Evolutionary conservation across 1,140 invertebrate species (phyloP).

Genomic region (Calliphora vicina): DNA sequence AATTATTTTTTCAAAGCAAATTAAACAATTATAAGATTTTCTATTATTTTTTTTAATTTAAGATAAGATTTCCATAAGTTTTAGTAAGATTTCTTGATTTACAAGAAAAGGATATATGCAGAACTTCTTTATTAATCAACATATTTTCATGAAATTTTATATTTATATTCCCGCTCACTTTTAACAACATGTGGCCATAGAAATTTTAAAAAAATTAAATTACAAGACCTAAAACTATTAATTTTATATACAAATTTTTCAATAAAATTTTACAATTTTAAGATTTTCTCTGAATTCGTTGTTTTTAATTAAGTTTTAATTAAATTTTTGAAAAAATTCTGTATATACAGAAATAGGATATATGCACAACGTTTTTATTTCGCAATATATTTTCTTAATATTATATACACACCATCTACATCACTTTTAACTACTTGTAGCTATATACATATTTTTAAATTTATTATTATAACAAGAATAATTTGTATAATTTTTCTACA

Average conservation of each 20-base stretch:
- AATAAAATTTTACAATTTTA: no score
- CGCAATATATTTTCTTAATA: not conserved
- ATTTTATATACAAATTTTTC: no score
- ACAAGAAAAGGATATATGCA: not conserved
- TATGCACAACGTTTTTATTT: not conserved
- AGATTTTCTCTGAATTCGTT: no score
- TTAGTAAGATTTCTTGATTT: not conserved
- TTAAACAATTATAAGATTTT: no score
- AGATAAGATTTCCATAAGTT: no score
- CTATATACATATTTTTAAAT: no score
- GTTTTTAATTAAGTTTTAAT: no score
- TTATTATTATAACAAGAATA: no score
- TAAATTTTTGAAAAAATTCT: not conserved
- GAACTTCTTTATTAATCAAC: not conserved
- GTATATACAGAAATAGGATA: not conserved
- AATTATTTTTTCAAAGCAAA: no score
- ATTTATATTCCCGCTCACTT: not conserved
- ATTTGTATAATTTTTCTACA: no score
- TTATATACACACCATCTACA: not conserved
- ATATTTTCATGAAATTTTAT: not conserved
- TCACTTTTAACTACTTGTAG: not conserved
- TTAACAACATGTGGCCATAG: not conserved
- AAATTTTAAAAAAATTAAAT: not conserved
- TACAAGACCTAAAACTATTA: no score
- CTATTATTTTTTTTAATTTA: no score